Base-by-base conservation (phyloP, 2,888 invertebrate species). In the Dynastes tityus region DNA sequence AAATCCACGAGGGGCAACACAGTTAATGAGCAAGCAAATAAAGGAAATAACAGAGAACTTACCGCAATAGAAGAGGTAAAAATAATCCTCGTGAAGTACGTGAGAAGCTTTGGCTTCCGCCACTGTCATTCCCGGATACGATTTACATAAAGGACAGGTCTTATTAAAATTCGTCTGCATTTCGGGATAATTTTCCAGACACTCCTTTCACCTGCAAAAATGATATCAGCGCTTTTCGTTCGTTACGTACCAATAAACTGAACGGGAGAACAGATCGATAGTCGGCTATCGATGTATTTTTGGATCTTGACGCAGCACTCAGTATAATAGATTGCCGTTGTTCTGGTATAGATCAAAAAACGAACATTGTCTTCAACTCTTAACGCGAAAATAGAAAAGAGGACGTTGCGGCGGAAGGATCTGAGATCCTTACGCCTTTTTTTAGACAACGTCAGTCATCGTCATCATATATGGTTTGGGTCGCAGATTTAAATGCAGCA, bases 21-120 rank as follows among this genome's bases (percentile, higher is more conserved):
- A 5, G 13, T 65, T 40, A 65, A 37, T 37, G n/a, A 32, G 32
- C 11, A 64, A 32, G 29, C 11, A 76, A 77, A 51, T 61, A 78
- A 73, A n/a, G n/a, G 4, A 77, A 55, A 70, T 27, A 71, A n/a
- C 40, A 37, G 61, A 45, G 61, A 65, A 83, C 84, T 82, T 80
- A 85, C 84, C 79, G 68, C 78, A 82, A 78, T 84, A 84, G 80
- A 84, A 84, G 63, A 81, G 82, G 79, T 84, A 85, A 79, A 85
- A 85, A 80, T 84, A 85, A 76, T 85, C 84, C 76, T 83, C 82
- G 75, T 85, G 84, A 64, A 85, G 78, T 67, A 80, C 61, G 49
- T 79, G 79, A 45, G 45, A 22, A 4, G 22, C 45, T 67, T 67
- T 16, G 16, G 78, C 77, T 58, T 79, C 77, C 2, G 76, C 77